Evolutionary conservation across 2,113 vertebrate species (phyloP), one percentile per base, ranked within the genome.

Genomic region (Stictonetta naevosa): DNA sequence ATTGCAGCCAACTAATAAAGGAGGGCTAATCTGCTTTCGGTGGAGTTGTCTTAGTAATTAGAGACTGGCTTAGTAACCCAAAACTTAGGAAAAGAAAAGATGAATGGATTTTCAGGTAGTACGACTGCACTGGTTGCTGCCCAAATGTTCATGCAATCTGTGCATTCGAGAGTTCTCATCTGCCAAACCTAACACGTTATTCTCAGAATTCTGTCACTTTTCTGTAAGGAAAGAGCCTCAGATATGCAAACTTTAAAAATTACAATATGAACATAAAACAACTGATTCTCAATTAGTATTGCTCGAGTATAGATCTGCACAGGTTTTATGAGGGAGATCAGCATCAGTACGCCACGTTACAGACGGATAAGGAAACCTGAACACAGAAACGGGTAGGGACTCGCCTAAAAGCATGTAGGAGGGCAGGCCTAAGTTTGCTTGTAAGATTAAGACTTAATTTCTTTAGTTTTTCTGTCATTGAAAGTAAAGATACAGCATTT

Each of bases 121-220:
- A 46, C 21, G 20, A 36, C 53, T 81, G 28, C 48, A 11, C 8
- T 85, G 34, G 26, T 63, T 2, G 0, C 38, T 90, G 72, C 31
- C 36, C 31, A 75, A 62, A 59, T 16, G 8, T 53, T 58, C 40
- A 31, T 46, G 21, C 31, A 40, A 53, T 50, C n/a, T 50, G 19
- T 62, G 25, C 18, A 16, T 83, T 80, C 85, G 29, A 76, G 78
- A 92, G 87, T 72, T 13, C 25, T 18, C 12, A 18, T 52, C 48
- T 89, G 91, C 75, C 20, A 26, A 3, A 76, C 92, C 79, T 44
- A 40, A 1, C 29, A 34, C 23, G 3, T 56, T 64, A 29, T 80
- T 63, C n/a, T 87, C 38, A 74, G 72, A 83, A 58, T 76, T 36
- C 31, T 69, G 10, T 50, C 38, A 38, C 63, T 83, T 94, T 92